Conservation (phyloP, 2,888 invertebrate species). For the Drosophila prolongata region DNA sequence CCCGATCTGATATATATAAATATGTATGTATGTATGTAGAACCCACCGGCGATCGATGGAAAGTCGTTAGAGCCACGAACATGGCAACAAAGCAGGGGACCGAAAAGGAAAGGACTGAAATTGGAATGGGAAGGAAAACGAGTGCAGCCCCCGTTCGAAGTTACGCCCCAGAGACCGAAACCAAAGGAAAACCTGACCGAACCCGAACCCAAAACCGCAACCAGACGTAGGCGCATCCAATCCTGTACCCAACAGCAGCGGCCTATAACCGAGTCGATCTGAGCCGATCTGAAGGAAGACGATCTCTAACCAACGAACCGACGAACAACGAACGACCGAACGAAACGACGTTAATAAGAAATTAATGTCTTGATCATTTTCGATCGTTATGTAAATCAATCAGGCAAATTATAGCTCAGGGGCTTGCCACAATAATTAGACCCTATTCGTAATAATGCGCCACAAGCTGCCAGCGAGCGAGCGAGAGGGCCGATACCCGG, state of each 20-base stretch:
- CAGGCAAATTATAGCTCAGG: conserved; percentile 84
- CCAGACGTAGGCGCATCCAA: conserved; percentile 33
- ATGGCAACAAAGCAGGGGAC: conserved; percentile 3
- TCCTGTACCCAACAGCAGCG: conserved; percentile 21
- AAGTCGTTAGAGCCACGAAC: conserved; percentile 35
- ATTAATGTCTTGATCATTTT: conserved; percentile 85
- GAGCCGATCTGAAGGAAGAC: not conserved
- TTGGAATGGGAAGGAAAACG: conserved; percentile 9
- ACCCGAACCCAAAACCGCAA: not conserved
- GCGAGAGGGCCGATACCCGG: conserved; percentile 16
- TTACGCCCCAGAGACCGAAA: conserved; percentile 64
- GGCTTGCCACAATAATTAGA: conserved; percentile 84
- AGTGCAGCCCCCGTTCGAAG: conserved; percentile 50
- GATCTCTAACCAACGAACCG: conserved; percentile 6
- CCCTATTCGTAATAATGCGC: conserved; percentile 82
- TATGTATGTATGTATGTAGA: not conserved
- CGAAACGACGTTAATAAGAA: conserved; percentile 83
- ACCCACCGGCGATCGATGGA: conserved; percentile 38
- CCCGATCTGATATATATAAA: conserved; percentile 33
- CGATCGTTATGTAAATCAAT: conserved; percentile 85
- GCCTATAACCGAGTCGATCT: conserved; percentile 5
- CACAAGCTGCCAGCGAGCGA: conserved; percentile 47
- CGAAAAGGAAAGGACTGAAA: conserved; percentile 5
- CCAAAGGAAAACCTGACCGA: conserved; percentile 31
- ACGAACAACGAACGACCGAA: conserved; percentile 22